Conservation (phyloP, 2,888 invertebrate genomes). For the Griposia aprilina region DNA sequence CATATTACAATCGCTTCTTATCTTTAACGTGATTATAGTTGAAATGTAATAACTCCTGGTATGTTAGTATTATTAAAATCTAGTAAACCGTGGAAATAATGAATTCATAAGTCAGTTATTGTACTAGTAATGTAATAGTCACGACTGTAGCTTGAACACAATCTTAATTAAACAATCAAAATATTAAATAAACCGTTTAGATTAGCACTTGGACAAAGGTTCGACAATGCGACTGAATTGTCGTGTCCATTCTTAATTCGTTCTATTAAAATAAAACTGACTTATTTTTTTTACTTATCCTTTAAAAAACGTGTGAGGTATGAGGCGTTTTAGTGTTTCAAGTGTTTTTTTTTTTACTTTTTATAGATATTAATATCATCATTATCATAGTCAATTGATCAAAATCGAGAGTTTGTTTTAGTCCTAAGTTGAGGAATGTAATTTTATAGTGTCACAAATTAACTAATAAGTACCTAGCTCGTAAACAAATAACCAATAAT, state of each 20-base stretch:
- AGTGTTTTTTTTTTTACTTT: too few species aligned
- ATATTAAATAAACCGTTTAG: constrained; percentile 51
- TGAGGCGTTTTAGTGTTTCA: too few species aligned
- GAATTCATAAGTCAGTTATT: constrained; percentile 51
- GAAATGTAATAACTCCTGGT: constrained; percentile 33
- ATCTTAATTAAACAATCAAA: constrained; percentile 62
- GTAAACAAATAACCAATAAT: too few species aligned
- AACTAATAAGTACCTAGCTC: not conserved
- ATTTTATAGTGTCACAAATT: not conserved
- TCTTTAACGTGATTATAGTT: constrained; percentile 35
- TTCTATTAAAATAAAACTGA: not conserved
- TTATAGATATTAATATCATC: too few species aligned
- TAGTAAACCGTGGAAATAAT: constrained; percentile 59
- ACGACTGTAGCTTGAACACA: constrained; percentile 40
- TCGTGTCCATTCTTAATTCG: not conserved
- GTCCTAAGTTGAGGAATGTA: not conserved
- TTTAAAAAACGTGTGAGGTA: not conserved
- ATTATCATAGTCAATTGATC: too few species aligned
- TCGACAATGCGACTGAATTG: constrained; percentile 17
- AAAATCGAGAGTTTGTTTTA: not conserved
- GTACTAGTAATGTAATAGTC: constrained; percentile 48
- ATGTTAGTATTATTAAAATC: constrained; percentile 57
- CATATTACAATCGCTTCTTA: constrained; percentile 41
- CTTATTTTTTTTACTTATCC: not conserved
- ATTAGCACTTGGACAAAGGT: not conserved